Percentiles rank a stretch among this genome's conserved stretches.
Evolutionary conservation across 2,888 invertebrate genomes (phyloP).

Genomic region (Lymantria monacha): DNA sequence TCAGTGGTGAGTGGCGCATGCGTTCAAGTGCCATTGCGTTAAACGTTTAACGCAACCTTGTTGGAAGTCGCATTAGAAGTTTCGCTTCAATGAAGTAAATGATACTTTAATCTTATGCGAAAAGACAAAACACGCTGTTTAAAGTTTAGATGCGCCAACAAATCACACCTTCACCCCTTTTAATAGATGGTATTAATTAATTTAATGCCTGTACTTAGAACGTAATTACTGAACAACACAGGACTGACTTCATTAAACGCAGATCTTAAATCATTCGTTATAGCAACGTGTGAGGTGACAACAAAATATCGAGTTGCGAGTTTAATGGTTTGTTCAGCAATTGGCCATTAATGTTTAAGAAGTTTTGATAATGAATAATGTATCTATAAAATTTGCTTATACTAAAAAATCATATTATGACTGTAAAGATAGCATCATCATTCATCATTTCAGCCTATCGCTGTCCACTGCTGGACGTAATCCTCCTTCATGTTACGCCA

Average conservation of each 20-base stretch:
- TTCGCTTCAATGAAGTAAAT: not conserved
- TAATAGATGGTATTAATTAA: conserved; percentile 44
- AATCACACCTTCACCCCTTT: conserved; percentile 17
- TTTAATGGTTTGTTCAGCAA: conserved; percentile 2
- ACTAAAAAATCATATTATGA: too few species aligned
- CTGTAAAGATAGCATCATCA: too few species aligned
- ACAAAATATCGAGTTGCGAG: conserved; percentile 3
- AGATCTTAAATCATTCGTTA: conserved; percentile 42
- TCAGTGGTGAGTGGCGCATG: too few species aligned
- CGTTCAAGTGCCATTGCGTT: too few species aligned
- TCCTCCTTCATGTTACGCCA: too few species aligned
- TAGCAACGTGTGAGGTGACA: conserved; percentile 11
- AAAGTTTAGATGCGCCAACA: conserved; percentile 15
- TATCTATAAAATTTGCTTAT: too few species aligned
- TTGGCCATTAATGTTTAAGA: not conserved
- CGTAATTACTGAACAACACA: conserved; percentile 45
- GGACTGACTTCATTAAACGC: conserved; percentile 39
- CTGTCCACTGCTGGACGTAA: too few species aligned
- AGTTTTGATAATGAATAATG: not conserved
- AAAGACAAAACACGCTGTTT: not conserved
- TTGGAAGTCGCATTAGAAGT: too few species aligned
- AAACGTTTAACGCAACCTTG: too few species aligned
- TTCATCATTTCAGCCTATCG: too few species aligned
- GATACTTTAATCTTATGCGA: not conserved
- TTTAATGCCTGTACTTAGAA: conserved; percentile 47